Evolutionary conservation across 2,888 invertebrate species (phyloP), one percentile per base, ranked within the genome.

Genomic region (Eulithis prunata): DNA sequence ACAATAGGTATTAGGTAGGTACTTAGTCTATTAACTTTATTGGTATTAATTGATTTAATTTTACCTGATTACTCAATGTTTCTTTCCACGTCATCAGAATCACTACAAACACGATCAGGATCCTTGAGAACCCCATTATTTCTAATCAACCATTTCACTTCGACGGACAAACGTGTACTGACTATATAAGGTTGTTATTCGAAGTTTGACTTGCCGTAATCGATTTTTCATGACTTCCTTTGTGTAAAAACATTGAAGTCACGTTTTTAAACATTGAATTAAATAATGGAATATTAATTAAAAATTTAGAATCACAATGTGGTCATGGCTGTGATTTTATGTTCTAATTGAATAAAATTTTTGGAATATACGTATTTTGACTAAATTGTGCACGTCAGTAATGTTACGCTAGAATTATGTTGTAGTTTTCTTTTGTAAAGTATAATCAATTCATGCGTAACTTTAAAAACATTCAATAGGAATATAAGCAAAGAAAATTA

Each of bases 241-340:
- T 62, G 28, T 45, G 51, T 52, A 45, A 57, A 57, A 66, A 66
- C 66, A 66, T 52, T 51, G 4, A 4, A 43, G 58, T 41, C 28
- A 64, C 41, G 62, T 66, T 66, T 56, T n/a, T 46, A 63, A 62
- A 63, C 56, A 56, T 56, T n/a, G 43, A 49, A 13, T 47, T 32
- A 46, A 43, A 3, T 38, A 47, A 47, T 62, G 45, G 14, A 57
- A 21, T 41, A 49, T 47, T 13, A 53, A 13, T n/a, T 11, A 13
- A 14, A 3, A 47, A 14, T 10, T 53, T 7, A 11, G 21, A 10
- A 2, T 43, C 6, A 43, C 4, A 43, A 21, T 54, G 14, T 38
- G 41, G 61, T 49, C 55, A 62, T 54, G 46, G 32, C 32, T 32
- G 32, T 32, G 4, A 32, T n/a, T n/a, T 45, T 45, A n/a, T 8